Conservation (phyloP, 2,797 vertebrate genomes). For the Betta splendens region DNA sequence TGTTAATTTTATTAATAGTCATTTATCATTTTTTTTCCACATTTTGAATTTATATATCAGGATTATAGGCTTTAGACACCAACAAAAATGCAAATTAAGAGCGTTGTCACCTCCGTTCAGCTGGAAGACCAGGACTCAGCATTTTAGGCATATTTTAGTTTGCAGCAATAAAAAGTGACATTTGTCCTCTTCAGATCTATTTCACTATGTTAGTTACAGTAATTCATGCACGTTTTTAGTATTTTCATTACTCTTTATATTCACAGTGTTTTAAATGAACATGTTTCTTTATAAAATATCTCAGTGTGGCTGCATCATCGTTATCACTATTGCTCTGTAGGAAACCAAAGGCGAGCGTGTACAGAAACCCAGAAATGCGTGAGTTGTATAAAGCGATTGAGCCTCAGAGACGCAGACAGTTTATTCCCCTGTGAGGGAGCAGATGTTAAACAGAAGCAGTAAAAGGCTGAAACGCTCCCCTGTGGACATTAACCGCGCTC, state of each 20-base stretch:
- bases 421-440: slow-evolving; percentile 20
- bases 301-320: too few relatives aligned
- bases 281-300: too few relatives aligned
- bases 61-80: too few relatives aligned
- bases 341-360: not conserved
- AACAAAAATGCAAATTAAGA: too few relatives aligned
- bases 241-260: not conserved
- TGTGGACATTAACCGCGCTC: slow-evolving; percentile 23
- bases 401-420: slow-evolving; percentile 4
- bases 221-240: not conserved
- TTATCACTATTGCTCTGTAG: too few relatives aligned
- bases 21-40: not conserved
- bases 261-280: not conserved
- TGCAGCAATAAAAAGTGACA: too few relatives aligned
- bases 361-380: not conserved
- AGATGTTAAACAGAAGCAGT: slow-evolving; percentile 42
- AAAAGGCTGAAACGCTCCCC: slow-evolving; percentile 13
- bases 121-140: too few relatives aligned
- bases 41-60: too few relatives aligned
- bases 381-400: not conserved
- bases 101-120: too few relatives aligned
- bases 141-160: too few relatives aligned
- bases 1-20: not conserved
- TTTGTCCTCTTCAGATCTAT: too few relatives aligned
- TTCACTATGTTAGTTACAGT: not conserved